These are phyloP conservation scores for Sinosuthora webbiana DNA, from an alignment of 2,113 vertebrate genomes.

Conservation along the genomic window DNA sequence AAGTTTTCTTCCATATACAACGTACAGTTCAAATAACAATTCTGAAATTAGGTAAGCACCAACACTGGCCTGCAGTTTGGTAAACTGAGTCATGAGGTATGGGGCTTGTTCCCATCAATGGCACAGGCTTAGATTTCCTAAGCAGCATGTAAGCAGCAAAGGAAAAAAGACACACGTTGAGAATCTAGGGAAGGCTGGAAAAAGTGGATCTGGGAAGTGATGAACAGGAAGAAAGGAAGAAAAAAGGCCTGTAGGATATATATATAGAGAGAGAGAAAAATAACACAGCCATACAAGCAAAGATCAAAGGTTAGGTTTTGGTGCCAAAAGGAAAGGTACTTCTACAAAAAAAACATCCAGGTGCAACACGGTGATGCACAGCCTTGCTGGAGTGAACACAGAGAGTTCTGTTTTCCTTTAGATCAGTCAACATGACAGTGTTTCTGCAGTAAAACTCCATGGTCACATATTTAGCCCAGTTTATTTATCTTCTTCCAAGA, in stretches of 20 bases:
- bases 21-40: not conserved
- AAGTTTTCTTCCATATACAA: not conserved
- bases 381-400: not conserved
- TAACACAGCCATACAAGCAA: accelerated
- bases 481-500: not conserved
- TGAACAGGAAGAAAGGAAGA: not conserved
- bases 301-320: not conserved
- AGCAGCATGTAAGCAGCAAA: not conserved
- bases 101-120: not conserved
- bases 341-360: not conserved
- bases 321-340: not conserved
- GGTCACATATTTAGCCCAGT: not conserved
- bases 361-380: accelerated
- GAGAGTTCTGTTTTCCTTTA: not conserved
- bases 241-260: not conserved
- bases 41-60: not conserved
- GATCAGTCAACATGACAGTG: not conserved
- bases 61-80: not conserved
- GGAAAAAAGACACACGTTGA: not conserved
- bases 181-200: not conserved
- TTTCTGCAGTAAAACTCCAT: not conserved
- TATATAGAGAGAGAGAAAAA: not conserved
- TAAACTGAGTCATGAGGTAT: not conserved
- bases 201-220: not conserved
- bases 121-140: not conserved